A percentile compares a stretch with the other conserved stretches of the same genome.
These are phyloP conservation scores for Saccopteryx bilineata DNA, from an alignment of 2,113 vertebrate genomes.

Conservation along the genomic window DNA sequence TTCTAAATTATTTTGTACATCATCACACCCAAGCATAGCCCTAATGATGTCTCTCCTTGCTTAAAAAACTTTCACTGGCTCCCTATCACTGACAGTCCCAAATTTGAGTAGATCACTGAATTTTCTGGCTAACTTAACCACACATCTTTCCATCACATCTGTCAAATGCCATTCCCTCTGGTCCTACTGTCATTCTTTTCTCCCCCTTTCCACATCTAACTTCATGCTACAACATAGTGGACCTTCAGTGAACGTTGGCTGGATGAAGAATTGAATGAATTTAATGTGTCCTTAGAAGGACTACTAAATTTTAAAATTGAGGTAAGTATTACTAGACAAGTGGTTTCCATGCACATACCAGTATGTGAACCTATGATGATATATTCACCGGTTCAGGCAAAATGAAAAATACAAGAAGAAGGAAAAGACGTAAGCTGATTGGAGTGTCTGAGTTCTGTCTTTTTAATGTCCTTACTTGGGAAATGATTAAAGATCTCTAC, in stretches of 20 bases:
- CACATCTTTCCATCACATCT: neutral
- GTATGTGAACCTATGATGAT: neutral
- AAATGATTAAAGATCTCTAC: neutral
- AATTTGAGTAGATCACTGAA: neutral
- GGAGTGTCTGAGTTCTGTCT: neutral
- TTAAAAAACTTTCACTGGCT: neutral
- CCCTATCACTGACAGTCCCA: neutral
- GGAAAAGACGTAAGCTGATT: neutral
- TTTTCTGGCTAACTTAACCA: neutral
- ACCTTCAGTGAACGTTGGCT: neutral
- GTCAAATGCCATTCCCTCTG: neutral
- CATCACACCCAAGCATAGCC: neutral
- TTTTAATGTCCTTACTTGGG: neutral
- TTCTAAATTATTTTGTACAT: neutral
- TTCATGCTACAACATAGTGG: neutral
- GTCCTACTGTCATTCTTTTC: neutral
- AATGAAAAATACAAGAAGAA: neutral
- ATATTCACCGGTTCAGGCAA: neutral
- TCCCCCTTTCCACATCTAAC: neutral
- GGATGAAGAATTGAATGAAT: neutral
- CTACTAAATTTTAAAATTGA: neutral
- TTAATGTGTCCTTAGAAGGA: neutral
- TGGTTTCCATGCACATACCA: neutral
- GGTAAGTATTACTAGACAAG: neutral
- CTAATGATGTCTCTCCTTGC: neutral